phyloP scores from a whole-genome alignment of 64 coral and sea anemone species.

The Platygyra sinensis region DNA sequence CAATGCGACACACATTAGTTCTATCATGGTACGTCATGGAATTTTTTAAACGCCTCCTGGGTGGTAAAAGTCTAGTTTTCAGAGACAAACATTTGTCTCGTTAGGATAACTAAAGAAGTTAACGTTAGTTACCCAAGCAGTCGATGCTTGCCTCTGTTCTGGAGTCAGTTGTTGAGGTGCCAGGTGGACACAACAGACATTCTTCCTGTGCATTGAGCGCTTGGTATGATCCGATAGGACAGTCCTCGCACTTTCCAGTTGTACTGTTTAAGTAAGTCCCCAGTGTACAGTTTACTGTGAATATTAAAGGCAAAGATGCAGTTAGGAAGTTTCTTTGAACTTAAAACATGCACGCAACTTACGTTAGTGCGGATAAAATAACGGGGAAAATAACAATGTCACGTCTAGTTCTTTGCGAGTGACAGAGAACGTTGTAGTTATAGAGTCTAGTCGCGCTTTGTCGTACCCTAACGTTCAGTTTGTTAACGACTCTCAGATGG shows the following conservation, averaged over 20 bases:
- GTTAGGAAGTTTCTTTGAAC: background rate
- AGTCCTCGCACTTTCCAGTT: constrained; percentile 17
- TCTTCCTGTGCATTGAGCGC: constrained; percentile 1
- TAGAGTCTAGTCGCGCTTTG: too few relatives aligned
- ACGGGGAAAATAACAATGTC: too few relatives aligned
- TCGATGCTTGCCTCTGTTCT: constrained; percentile 14
- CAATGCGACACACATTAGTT: too few relatives aligned
- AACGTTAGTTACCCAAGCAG: constrained; percentile 37
- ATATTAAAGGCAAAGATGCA: background rate
- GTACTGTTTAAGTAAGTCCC: constrained; percentile 36
- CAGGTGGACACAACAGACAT: constrained; percentile 28
- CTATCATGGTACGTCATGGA: too few relatives aligned
- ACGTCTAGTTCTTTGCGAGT: too few relatives aligned
- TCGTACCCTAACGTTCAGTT: too few relatives aligned
- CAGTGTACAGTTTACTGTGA: constrained; percentile 5
- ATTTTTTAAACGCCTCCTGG: too few relatives aligned
- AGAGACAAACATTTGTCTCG: too few relatives aligned
- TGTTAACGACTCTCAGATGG: too few relatives aligned
- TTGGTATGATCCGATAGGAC: constrained; percentile 57
- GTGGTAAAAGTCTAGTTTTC: too few relatives aligned
- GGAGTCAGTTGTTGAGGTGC: constrained; percentile 34
- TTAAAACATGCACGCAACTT: background rate
- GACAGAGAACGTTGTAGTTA: too few relatives aligned
- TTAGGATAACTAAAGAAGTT: background rate
- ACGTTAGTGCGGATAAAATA: too few relatives aligned